These are phyloP conservation scores for Onthophagus taurus DNA, from an alignment of 1,140 invertebrate species.

Conservation along the genomic window DNA sequence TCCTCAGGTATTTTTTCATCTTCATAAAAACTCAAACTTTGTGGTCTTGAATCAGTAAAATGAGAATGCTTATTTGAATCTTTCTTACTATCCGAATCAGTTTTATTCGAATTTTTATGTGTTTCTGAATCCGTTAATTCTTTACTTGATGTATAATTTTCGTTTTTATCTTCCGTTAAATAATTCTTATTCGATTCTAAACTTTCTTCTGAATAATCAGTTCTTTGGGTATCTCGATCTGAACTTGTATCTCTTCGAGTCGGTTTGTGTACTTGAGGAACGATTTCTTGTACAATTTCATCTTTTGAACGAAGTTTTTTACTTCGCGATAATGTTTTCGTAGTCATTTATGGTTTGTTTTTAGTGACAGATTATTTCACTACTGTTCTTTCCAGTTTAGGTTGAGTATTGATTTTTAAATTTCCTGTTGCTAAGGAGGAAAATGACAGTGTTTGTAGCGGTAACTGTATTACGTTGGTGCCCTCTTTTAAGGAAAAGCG, in stretches of 20 bases:
- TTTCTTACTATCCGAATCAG: conserved; percentile 48
- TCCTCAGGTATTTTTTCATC: conserved; percentile 37
- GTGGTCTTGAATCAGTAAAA: conserved; percentile 36
- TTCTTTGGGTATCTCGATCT: conserved; percentile 22
- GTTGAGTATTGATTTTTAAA: no score
- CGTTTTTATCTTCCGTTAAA: conserved; percentile 31
- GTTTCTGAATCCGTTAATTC: conserved; percentile 42
- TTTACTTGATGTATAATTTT: conserved; percentile 28
- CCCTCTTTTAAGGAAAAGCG: no score
- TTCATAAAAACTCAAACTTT: conserved; percentile 38
- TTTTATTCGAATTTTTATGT: conserved; percentile 48
- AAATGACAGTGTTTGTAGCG: no score
- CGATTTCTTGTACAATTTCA: conserved; percentile 33
- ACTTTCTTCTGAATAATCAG: conserved; percentile 26
- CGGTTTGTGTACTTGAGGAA: conserved; percentile 34
- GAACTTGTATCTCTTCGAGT: conserved; percentile 26
- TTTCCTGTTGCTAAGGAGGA: no score
- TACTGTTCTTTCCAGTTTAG: no score
- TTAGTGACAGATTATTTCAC: no score
- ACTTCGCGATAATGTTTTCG: no score
- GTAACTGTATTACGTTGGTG: no score
- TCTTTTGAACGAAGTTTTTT: conserved; percentile 30
- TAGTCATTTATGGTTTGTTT: no score
- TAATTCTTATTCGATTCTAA: conserved; percentile 26
- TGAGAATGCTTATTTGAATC: conserved; percentile 33